Evolutionary conservation across 2,113 vertebrate genomes (phyloP).

Genomic region (Amazona guildingii): DNA sequence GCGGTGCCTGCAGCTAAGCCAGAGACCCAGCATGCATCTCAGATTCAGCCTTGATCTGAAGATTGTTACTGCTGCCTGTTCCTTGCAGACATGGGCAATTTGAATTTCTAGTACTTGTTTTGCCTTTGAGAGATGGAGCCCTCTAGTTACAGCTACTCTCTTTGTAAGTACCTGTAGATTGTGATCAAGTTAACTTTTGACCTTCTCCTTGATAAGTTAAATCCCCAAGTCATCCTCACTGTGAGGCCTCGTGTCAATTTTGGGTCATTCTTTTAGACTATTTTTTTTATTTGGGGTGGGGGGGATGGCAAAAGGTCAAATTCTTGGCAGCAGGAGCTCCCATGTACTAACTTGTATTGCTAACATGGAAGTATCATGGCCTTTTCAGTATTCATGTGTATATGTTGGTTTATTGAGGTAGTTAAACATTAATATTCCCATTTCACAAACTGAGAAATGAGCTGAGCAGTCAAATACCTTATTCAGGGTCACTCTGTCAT

Average conservation of each 20-base stretch:
- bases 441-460: conserved; percentile 19
- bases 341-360: not conserved
- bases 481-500: not conserved
- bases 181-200: conserved; percentile 43
- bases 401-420: not conserved
- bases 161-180: conserved; percentile 18
- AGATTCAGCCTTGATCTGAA: conserved; percentile 2
- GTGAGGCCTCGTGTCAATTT: not conserved
- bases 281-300: not conserved
- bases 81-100: not conserved
- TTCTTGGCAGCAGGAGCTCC: not conserved
- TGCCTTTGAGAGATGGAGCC: not conserved
- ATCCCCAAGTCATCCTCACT: not conserved
- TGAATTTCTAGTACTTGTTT: not conserved
- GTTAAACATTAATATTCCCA: conserved; percentile 34
- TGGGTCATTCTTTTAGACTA: not conserved
- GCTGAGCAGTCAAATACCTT: not conserved
- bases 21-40: not conserved
- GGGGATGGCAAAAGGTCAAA: not conserved
- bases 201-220: conserved; percentile 32
- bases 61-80: not conserved
- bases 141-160: not conserved
- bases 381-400: not conserved
- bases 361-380: not conserved
- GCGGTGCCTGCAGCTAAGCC: not conserved